A percentile compares a stretch with the other conserved stretches of the same genome.
phyloP scores from a whole-genome alignment of 2,113 vertebrate genomes.

The Ploceus nigricollis region DNA sequence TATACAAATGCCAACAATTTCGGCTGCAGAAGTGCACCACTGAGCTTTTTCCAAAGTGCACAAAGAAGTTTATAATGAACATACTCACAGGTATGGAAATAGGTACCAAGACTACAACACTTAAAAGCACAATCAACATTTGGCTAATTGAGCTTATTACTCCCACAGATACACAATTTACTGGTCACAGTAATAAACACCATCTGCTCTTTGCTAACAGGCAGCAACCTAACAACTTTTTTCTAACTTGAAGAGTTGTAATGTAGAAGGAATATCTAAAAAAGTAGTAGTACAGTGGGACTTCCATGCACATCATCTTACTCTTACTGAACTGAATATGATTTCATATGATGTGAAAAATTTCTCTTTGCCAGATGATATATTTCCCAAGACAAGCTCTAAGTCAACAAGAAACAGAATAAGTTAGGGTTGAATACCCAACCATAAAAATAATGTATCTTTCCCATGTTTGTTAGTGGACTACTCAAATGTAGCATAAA shows the following conservation, averaged over 20 bases:
- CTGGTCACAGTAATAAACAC: conserved; percentile 36
- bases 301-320: not conserved
- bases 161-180: conserved; percentile 22
- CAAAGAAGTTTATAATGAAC: not conserved
- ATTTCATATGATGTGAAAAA: not conserved
- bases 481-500: not conserved
- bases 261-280: not conserved
- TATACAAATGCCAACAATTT: not conserved
- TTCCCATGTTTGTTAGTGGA: not conserved
- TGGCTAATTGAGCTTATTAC: conserved; percentile 36
- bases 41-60: not conserved
- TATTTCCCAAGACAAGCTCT: not conserved
- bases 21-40: not conserved
- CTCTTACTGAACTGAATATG: not conserved
- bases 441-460: not conserved
- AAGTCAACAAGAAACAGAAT: not conserved
- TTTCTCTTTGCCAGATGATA: not conserved
- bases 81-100: conserved; percentile 12
- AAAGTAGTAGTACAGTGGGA: not conserved
- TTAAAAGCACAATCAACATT: conserved; percentile 46
- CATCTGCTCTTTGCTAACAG: conserved; percentile 48
- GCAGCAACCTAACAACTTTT: not conserved
- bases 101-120: not conserved
- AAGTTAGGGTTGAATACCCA: not conserved
- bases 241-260: not conserved